Evolutionary conservation across 2,113 vertebrate species (phyloP), one percentile per base, ranked within the genome.

Genomic region (Lutjanus erythropterus): DNA sequence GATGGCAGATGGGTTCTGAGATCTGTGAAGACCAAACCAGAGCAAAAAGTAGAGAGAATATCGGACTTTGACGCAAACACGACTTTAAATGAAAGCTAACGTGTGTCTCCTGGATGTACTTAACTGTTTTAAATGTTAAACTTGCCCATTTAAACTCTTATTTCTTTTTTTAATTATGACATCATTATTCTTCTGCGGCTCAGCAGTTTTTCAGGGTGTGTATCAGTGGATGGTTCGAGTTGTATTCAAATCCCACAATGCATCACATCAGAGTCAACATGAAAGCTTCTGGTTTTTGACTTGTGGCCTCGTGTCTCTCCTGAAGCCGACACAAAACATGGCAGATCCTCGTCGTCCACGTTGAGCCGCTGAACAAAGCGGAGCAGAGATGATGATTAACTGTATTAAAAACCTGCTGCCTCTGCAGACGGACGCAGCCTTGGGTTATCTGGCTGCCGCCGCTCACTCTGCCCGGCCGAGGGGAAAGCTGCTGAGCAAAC

Each of bases 401-500:
- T 95, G 94, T 66, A 93, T 96, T 96, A 96, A 96, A 96, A 96
- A 49, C 92, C 93, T 46, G 67, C 80, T 77, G 80, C 74, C 67
- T 66, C 6, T 49, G 81, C 70, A 60, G 74, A 41, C 14, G 35
- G 35, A 39, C 35, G 90, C 94, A n/a, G 95, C 84, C 96, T 75
- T 88, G 47, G 94, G 92, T 96, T 97, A 96, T 97, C 96, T 95
- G 71, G 90, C 94, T 89, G 94, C 95, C 65, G 64, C 96, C 95
- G 96, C 55, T 49, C 64, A 16, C 64, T 64, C 49, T 10, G 69
- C 49, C 62, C 2, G 35, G 75, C 23, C 47, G 95, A 93, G 94
- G 95, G 95, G 95, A 97, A 96, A 96, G 96, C 96, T 95, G 95
- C 94, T 94, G 93, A 96, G 96, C 97, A 98, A 97, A 98, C 96